Conservation (phyloP, 2,113 vertebrate species). For the Alligator mississippiensis region DNA sequence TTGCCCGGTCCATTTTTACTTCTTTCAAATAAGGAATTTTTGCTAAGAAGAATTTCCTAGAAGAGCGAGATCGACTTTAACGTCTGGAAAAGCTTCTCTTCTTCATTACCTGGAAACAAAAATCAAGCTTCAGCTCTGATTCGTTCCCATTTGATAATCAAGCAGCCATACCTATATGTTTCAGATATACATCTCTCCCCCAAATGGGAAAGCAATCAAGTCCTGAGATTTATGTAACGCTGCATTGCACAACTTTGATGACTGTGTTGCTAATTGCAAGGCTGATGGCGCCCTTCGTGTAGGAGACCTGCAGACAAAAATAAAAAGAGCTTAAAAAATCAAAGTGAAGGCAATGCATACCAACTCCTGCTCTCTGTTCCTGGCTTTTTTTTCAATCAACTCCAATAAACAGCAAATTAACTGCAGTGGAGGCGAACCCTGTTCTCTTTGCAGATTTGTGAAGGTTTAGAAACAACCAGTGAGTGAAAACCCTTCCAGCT, state of each 20-base stretch:
- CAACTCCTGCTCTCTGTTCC: background rate
- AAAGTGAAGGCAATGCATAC: background rate
- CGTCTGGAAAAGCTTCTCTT: background rate
- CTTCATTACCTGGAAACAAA: background rate
- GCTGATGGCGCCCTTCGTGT: slow-evolving; percentile 62
- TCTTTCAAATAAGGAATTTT: rapidly evolving
- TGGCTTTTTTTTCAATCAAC: background rate
- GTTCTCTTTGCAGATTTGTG: background rate
- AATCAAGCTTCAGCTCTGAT: slow-evolving; percentile 50
- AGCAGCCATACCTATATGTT: slow-evolving; percentile 62
- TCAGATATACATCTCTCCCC: slow-evolving; percentile 13
- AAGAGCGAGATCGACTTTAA: background rate
- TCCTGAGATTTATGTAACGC: slow-evolving; percentile 58
- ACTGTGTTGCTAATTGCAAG: slow-evolving; percentile 68
- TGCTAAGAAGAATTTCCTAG: background rate
- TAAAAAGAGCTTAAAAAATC: background rate
- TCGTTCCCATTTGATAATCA: slow-evolving; percentile 74
- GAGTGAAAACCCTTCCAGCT: background rate
- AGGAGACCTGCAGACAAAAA: slow-evolving; percentile 52
- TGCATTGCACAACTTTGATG: slow-evolving; percentile 53
- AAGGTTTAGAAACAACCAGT: background rate
- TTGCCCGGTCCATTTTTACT: background rate
- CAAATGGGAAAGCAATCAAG: slow-evolving; percentile 70
- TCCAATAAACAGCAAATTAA: background rate
- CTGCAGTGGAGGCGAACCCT: background rate